These are phyloP conservation scores for Phoxinus dragarum DNA, from an alignment of 2,797 vertebrate genomes.

Conservation along the genomic window DNA sequence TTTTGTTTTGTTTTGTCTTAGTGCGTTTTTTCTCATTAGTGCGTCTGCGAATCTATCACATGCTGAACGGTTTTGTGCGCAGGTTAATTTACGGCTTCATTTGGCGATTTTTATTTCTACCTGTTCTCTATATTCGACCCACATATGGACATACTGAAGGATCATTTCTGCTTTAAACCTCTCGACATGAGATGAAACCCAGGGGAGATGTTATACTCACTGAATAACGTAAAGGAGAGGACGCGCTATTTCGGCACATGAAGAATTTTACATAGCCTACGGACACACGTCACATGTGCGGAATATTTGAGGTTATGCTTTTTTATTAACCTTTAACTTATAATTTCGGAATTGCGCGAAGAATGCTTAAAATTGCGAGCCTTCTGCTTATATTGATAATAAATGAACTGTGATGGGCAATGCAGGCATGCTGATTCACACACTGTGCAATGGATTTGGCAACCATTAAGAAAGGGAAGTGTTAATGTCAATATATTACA, in stretches of 20 bases:
- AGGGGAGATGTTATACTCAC: conserved; percentile 17
- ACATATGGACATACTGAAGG: conserved; percentile 13
- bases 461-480: not conserved
- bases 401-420: not conserved
- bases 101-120: not conserved
- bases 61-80: not conserved
- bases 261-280: not conserved
- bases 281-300: not conserved
- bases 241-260: conserved; percentile 17
- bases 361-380: conserved; percentile 12
- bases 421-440: conserved; percentile 10
- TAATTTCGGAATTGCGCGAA: not conserved
- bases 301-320: not conserved
- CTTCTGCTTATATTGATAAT: not conserved
- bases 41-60: conserved; percentile 1
- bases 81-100: not conserved
- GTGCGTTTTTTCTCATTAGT: not conserved
- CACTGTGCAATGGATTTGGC: not conserved
- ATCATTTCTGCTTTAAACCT: not conserved
- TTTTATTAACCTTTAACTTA: not conserved
- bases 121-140: not conserved
- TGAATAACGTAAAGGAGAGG: conserved; percentile 6
- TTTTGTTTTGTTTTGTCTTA: not conserved
- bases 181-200: conserved; percentile 7
- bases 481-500: not conserved